These are phyloP conservation scores for Percina caprodes DNA, from an alignment of 2,113 vertebrate genomes.

Conservation along the genomic window DNA sequence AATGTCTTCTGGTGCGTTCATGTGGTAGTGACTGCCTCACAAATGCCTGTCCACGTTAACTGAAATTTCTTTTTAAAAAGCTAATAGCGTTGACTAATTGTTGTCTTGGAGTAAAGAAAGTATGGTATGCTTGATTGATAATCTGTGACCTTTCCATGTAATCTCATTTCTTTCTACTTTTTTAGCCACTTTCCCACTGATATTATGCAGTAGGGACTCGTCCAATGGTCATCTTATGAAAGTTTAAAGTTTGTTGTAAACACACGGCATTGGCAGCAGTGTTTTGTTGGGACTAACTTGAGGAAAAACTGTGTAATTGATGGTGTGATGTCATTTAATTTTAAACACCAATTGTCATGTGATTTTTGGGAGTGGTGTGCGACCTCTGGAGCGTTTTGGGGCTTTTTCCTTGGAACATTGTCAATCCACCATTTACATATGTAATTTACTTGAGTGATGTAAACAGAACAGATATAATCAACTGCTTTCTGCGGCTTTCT, in stretches of 20 bases:
- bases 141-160: constrained; percentile 38
- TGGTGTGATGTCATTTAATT: constrained; percentile 4
- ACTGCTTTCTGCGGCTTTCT: constrained; percentile 19
- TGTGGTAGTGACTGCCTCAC: background rate
- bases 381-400: background rate
- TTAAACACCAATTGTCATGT: background rate
- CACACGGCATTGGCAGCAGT: background rate
- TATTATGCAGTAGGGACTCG: constrained; percentile 6
- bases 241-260: constrained; percentile 12
- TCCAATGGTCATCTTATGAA: background rate
- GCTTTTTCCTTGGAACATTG: background rate
- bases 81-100: background rate
- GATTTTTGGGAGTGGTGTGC: background rate
- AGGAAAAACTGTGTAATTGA: constrained; percentile 14
- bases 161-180: background rate
- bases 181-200: constrained; percentile 2
- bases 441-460: constrained; percentile 23
- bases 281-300: constrained; percentile 23
- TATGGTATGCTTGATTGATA: constrained; percentile 6
- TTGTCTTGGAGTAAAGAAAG: background rate
- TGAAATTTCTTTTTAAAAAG: too few species aligned
- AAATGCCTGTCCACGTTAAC: background rate
- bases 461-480: constrained; percentile 8
- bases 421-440: background rate
- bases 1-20: background rate